Evolutionary conservation across 1,140 invertebrate genomes (phyloP).

Genomic region (Apis dorsata): DNA sequence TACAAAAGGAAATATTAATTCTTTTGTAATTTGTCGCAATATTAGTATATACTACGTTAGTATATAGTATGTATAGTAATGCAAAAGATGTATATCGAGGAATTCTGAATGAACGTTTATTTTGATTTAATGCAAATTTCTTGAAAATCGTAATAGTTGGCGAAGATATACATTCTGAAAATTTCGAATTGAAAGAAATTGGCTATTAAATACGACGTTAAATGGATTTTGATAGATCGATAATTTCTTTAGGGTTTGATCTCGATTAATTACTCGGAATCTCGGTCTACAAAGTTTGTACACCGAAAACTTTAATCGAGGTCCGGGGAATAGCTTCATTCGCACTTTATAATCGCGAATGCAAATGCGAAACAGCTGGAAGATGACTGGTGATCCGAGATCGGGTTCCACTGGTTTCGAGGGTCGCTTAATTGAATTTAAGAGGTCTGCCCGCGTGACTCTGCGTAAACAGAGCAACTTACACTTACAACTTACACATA

Average conservation of each 20-base stretch:
- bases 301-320: background rate
- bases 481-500: too few relatives aligned
- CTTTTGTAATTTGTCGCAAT: too few relatives aligned
- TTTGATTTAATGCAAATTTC: too few relatives aligned
- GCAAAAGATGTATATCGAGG: too few relatives aligned
- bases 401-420: constrained; percentile 47
- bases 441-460: constrained; percentile 40
- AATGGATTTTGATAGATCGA: constrained; percentile 16
- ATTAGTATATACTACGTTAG: too few relatives aligned
- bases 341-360: constrained; percentile 39
- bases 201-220: background rate
- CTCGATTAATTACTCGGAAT: background rate
- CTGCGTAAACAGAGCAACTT: constrained; percentile 21
- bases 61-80: too few relatives aligned
- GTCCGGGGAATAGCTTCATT: constrained; percentile 32
- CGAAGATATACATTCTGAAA: background rate
- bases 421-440: constrained; percentile 54
- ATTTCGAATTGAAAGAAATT: background rate
- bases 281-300: too few relatives aligned
- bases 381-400: constrained; percentile 43
- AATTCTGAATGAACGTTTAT: too few relatives aligned
- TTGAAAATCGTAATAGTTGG: too few relatives aligned
- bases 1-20: background rate
- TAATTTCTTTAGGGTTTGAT: background rate
- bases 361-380: constrained; percentile 17